These are phyloP conservation scores for Anoncus sp. DNA, from an alignment of 2,888 invertebrate species.

Conservation along the genomic window DNA sequence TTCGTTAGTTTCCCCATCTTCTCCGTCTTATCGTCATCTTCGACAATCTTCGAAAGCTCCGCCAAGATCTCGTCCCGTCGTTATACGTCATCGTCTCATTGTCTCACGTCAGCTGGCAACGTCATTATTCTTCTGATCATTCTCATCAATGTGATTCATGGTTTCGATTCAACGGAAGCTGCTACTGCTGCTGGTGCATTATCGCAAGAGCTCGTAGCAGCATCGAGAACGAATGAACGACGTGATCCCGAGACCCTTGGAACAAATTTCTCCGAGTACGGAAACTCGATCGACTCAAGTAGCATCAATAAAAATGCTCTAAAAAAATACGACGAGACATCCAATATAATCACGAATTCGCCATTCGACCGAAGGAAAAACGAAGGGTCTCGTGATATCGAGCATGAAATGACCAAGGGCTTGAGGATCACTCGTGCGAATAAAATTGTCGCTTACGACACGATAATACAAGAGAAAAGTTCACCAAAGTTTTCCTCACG, in stretches of 20 bases:
- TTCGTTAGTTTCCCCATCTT: slow-evolving; percentile 76
- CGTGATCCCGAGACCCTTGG: not conserved
- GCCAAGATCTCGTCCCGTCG: slow-evolving; percentile 35
- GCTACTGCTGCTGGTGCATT: slow-evolving; percentile 36
- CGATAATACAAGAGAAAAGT: slow-evolving; percentile 28
- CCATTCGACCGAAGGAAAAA: not conserved
- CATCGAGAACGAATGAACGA: slow-evolving; percentile 11
- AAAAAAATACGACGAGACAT: slow-evolving; percentile 1
- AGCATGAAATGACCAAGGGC: slow-evolving; percentile 21
- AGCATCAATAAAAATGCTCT: not conserved
- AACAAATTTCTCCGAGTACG: slow-evolving; percentile 7
- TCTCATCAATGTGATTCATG: slow-evolving; percentile 31
- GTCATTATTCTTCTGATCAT: slow-evolving; percentile 38
- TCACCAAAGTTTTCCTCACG: slow-evolving; percentile 5
- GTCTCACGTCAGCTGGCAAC: slow-evolving; percentile 11
- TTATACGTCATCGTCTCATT: slow-evolving; percentile 31
- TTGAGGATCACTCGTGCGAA: slow-evolving; percentile 9
- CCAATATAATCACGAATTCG: slow-evolving; percentile 11
- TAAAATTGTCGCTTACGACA: slow-evolving; percentile 36
- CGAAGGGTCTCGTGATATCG: slow-evolving; percentile 23
- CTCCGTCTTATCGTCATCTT: slow-evolving; percentile 69
- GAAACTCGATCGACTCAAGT: not conserved
- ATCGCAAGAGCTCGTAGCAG: slow-evolving; percentile 12
- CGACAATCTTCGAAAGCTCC: slow-evolving; percentile 65
- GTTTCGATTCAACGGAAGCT: slow-evolving; percentile 27